Conservation (phyloP, 2,113 vertebrate species). For the Copsychus sechellarum region DNA sequence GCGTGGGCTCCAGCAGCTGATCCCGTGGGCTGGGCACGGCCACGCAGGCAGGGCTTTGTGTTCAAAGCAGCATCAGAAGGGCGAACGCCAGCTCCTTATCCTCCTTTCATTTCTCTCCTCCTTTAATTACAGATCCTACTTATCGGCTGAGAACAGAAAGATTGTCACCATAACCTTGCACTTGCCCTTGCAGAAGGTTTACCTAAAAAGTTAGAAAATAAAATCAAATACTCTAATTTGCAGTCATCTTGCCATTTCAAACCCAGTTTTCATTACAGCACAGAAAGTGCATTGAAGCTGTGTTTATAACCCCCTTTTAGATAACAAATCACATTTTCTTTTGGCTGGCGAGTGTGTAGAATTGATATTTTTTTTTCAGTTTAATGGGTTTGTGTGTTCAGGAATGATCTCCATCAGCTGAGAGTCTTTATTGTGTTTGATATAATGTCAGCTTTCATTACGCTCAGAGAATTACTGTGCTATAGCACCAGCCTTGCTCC, state of each 20-base stretch:
- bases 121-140: constrained; percentile 72
- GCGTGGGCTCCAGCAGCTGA: fast-evolving
- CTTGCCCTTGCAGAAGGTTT: constrained; percentile 75
- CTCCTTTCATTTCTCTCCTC: constrained; percentile 56
- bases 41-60: not conserved
- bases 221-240: constrained; percentile 76
- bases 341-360: constrained; percentile 76
- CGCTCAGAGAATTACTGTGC: constrained; percentile 78
- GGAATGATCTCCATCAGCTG: constrained; percentile 95
- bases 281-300: constrained; percentile 75
- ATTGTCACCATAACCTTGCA: constrained; percentile 43
- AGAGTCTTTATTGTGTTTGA: constrained; percentile 99
- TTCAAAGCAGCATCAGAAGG: constrained; percentile 49
- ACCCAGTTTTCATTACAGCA: constrained; percentile 75
- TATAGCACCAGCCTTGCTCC: constrained; percentile 71
- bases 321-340: constrained; percentile 82
- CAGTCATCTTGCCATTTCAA: constrained; percentile 72
- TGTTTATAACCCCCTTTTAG: constrained; percentile 81
- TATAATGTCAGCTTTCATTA: constrained; percentile 99
- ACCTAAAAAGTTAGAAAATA: constrained; percentile 71
- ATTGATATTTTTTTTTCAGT: constrained; percentile 77
- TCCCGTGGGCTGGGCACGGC: not conserved
- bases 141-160: constrained; percentile 49
- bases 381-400: constrained; percentile 87
- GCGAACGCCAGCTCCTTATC: not conserved